These are phyloP conservation scores for Dicrostonyx torquatus DNA, from an alignment of 2,797 vertebrate species.

Conservation along the genomic window DNA sequence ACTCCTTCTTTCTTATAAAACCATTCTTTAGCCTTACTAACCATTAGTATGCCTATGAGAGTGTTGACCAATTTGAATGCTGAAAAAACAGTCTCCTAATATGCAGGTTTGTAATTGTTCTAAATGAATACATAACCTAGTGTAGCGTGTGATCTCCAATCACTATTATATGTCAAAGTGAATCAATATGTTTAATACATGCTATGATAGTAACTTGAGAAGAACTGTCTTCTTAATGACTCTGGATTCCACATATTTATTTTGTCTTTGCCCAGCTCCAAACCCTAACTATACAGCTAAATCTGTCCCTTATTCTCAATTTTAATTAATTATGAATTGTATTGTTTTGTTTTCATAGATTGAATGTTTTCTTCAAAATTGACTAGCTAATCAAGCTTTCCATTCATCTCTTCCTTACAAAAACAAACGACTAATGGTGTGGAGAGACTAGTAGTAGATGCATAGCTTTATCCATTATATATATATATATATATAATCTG, in stretches of 20 bases:
- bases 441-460: neutral
- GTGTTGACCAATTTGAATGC: neutral
- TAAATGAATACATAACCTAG: neutral
- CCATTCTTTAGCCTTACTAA: neutral
- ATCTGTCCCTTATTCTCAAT: neutral
- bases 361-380: neutral
- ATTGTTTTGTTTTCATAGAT: neutral
- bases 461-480: neutral
- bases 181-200: neutral
- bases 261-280: neutral
- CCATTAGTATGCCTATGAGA: neutral
- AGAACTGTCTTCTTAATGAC: fast-evolving
- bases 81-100: neutral
- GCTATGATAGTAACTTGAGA: neutral
- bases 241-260: neutral
- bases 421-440: neutral
- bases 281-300: neutral
- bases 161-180: neutral
- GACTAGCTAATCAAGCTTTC: neutral
- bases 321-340: neutral
- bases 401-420: neutral
- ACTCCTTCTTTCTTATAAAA: neutral
- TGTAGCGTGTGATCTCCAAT: neutral
- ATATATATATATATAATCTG: too few relatives aligned
- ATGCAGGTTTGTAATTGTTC: neutral